Percentiles rank a stretch among this genome's conserved stretches.
phyloP scores from a whole-genome alignment of 2,113 vertebrate genomes.

The Lethenteron camtschaticum region DNA sequence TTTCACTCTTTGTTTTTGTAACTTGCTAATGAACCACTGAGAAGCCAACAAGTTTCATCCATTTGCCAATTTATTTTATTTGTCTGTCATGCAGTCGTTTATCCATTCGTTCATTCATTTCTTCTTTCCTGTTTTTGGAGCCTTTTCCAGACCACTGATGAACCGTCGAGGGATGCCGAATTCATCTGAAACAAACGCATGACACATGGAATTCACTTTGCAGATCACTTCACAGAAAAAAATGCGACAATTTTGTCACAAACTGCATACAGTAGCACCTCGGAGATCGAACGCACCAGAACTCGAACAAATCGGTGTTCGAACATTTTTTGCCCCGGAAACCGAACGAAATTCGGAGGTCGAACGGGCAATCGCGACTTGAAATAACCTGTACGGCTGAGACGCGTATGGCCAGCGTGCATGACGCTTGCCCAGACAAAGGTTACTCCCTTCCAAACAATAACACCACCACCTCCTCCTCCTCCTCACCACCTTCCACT shows the following conservation, averaged over 20 bases:
- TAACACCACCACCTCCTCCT: no score
- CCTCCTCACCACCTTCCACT: no score
- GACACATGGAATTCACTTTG: not conserved
- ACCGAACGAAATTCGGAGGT: not conserved
- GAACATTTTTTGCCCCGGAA: not conserved
- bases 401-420: no score
- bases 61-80: no score
- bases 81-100: no score
- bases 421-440: no score
- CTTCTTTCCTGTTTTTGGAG: conserved; percentile 47
- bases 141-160: conserved; percentile 66
- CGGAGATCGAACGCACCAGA: not conserved
- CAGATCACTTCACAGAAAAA: not conserved
- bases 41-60: no score
- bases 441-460: no score
- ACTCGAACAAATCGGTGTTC: not conserved
- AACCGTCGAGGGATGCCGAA: conserved; percentile 62
- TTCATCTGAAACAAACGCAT: conserved; percentile 39
- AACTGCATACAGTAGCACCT: not conserved
- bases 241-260: not conserved
- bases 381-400: no score
- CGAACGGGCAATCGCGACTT: not conserved
- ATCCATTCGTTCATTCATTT: conserved; percentile 23
- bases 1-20: no score
- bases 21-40: no score